Percentiles rank a stretch among this genome's conserved stretches.
Conservation (phyloP, 1,140 invertebrate species). For the Papilio machaon region DNA sequence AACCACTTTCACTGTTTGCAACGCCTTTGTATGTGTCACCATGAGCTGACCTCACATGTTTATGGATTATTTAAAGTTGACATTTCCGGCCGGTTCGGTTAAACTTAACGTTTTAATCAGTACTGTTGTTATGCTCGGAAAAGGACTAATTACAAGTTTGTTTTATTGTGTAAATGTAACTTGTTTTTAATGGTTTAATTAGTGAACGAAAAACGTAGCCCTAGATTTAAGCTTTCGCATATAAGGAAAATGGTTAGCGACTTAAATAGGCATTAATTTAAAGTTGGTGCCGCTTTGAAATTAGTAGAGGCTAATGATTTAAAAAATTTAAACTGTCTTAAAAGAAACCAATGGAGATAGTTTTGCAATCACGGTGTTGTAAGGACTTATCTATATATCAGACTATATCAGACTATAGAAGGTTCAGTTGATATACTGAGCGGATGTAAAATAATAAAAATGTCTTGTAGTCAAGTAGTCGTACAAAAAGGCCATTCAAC, state of each 20-base stretch:
- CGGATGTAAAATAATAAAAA: neutral
- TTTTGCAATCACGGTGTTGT: neutral
- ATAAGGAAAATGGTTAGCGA: slow-evolving; percentile 22
- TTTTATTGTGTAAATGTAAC: neutral
- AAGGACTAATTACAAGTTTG: neutral
- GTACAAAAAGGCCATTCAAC: neutral
- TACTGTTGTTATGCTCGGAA: neutral
- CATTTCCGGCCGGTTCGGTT: slow-evolving; percentile 5
- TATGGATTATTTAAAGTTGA: slow-evolving; percentile 15
- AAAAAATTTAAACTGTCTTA: neutral
- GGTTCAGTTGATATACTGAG: neutral
- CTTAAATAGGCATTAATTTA: slow-evolving; percentile 21
- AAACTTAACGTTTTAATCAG: slow-evolving; percentile 1
- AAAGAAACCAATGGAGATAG: neutral
- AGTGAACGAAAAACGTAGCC: neutral
- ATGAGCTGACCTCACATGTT: slow-evolving; percentile 20
- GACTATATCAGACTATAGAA: neutral
- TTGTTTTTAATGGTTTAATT: neutral
- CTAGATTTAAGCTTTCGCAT: slow-evolving; percentile 19
- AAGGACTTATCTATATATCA: neutral
- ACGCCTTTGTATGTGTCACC: slow-evolving; percentile 7
- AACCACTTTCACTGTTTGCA: slow-evolving; percentile 36
- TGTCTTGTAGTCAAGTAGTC: neutral
- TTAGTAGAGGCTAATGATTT: neutral
- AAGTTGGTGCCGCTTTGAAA: slow-evolving; percentile 12